A percentile compares a stretch with the other conserved stretches of the same genome.
phyloP scores from a whole-genome alignment of 2,888 invertebrate species.

The Coelogynopora nodosa region DNA sequence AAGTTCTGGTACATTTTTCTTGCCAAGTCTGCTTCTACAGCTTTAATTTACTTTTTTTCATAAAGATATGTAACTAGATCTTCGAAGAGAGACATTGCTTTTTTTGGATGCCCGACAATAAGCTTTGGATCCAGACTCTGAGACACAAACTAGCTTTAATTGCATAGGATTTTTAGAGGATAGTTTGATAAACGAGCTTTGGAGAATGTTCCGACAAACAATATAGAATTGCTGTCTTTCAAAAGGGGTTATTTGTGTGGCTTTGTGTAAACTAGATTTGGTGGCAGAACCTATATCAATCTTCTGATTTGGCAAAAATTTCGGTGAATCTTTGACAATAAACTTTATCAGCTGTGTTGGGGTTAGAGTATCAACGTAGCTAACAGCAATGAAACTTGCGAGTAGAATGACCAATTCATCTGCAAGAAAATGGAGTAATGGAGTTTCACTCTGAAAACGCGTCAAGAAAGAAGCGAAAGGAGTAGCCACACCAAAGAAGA shows the following conservation, averaged over 20 bases:
- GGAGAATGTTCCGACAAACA: neutral
- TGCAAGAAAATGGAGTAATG: too few species aligned
- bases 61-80: neutral
- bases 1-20: too few species aligned
- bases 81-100: neutral
- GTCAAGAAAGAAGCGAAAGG: neutral
- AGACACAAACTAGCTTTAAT: neutral
- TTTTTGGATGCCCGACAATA: neutral
- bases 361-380: neutral
- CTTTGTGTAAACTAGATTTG: neutral
- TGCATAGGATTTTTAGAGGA: neutral
- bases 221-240: neutral
- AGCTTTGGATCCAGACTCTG: neutral
- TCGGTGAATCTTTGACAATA: neutral
- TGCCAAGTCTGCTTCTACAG: neutral
- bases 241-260: neutral
- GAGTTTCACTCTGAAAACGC: neutral
- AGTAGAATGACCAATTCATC: neutral
- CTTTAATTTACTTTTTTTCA: neutral
- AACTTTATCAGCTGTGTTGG: neutral
- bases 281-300: neutral
- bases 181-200: neutral
- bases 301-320: neutral
- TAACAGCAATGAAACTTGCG: neutral
- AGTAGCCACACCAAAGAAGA: neutral